Percentiles rank a stretch among this genome's conserved stretches.
These are phyloP conservation scores for Cenopis cana DNA, from an alignment of 2,888 invertebrate genomes.

Conservation along the genomic window DNA sequence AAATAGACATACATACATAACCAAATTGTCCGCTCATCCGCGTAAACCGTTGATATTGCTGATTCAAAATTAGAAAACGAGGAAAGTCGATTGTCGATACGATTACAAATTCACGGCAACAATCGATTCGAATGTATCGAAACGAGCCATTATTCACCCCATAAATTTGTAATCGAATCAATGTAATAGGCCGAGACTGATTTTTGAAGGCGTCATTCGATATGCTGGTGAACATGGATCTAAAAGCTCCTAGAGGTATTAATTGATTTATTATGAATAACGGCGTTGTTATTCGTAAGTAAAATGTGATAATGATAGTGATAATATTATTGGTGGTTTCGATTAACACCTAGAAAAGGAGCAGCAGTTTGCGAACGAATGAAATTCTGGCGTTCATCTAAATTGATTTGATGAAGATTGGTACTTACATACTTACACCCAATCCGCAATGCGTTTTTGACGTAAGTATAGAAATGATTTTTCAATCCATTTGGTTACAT, in stretches of 20 bases:
- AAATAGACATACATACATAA: slow-evolving; percentile 29
- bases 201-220: slow-evolving; percentile 75
- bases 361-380: too few relatives aligned
- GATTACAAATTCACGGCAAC: slow-evolving; percentile 63
- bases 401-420: too few relatives aligned
- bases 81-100: slow-evolving; percentile 67
- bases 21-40: slow-evolving; percentile 26
- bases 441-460: too few relatives aligned
- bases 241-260: slow-evolving; percentile 58
- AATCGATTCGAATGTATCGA: slow-evolving; percentile 71
- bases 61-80: slow-evolving; percentile 41
- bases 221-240: slow-evolving; percentile 61
- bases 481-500: too few relatives aligned
- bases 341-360: too few relatives aligned
- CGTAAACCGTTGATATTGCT: slow-evolving; percentile 35
- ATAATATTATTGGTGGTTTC: too few relatives aligned
- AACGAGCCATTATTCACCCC: slow-evolving; percentile 77
- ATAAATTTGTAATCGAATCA: slow-evolving; percentile 82
- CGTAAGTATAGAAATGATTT: too few relatives aligned
- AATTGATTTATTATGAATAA: slow-evolving; percentile 46
- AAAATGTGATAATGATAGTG: too few relatives aligned
- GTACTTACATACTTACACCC: too few relatives aligned
- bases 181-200: slow-evolving; percentile 78
- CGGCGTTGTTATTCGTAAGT: neutral
- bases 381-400: too few relatives aligned